A percentile compares a stretch with the other conserved stretches of the same genome.
Evolutionary conservation across 2,888 invertebrate genomes (phyloP).

Genomic region (Xanthia togata): DNA sequence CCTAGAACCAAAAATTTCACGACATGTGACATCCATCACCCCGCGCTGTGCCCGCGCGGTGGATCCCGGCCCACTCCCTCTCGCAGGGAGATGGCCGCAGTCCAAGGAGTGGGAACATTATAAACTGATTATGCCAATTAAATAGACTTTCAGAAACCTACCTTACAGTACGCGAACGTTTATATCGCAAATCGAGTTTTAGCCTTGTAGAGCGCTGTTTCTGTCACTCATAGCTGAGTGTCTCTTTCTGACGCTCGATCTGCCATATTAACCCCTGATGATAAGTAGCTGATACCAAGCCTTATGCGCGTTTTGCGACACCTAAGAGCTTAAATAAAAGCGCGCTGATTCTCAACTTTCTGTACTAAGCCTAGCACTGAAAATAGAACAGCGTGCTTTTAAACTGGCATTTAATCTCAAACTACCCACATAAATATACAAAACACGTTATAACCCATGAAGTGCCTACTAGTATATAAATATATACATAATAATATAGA

Average conservation of each 20-base stretch:
- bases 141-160: neutral
- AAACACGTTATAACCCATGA: conserved; percentile 73
- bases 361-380: neutral
- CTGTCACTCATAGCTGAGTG: neutral
- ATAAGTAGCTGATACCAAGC: neutral
- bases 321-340: neutral
- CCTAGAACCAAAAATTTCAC: too few species aligned
- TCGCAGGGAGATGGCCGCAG: too few species aligned
- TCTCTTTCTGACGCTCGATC: neutral
- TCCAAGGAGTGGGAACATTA: too few species aligned
- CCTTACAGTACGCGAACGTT: neutral
- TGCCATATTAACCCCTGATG: neutral
- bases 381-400: neutral
- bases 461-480: conserved; percentile 82
- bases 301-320: neutral
- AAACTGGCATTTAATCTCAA: neutral
- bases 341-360: neutral
- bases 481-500: conserved; percentile 72
- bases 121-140: too few species aligned
- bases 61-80: too few species aligned
- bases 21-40: too few species aligned
- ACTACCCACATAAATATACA: conserved; percentile 49
- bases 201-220: neutral
- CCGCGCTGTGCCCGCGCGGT: too few species aligned
- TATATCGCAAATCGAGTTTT: neutral